Base-by-base conservation (phyloP, 2,113 vertebrate genomes). In the Lathamus discolor region DNA sequence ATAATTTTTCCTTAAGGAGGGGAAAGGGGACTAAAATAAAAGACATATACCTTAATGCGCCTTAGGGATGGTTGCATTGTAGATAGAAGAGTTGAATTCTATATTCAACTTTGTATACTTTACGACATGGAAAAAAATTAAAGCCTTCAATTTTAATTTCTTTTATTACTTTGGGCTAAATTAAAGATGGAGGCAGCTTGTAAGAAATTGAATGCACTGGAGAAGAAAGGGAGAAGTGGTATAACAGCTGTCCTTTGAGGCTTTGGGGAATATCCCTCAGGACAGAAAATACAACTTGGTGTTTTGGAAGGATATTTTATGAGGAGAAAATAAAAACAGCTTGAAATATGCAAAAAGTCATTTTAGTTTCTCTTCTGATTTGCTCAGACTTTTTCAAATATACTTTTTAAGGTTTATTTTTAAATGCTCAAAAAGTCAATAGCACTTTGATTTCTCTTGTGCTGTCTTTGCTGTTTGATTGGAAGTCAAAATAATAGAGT, bases 121-220 rank as follows among this genome's bases (percentile, higher is more conserved):
- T 24, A 86, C 28, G 24, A 69, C 24, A 41, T 73, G 43, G 12
- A 35, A 82, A 88, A 89, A 87, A 76, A 64, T 10, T 61, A 79
- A 96, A 90, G 19, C 39, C 11, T 70, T 23, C 39, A 46, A 14
- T 95, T 91, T 95, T 80, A 91, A 85, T 95, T 94, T 73, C 17
- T 83, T 91, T 78, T 83, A 77, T 81, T 94, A 66, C n/a, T 51
- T 69, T 86, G 29, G 33, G 75, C 80, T 93, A 74, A 93, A 88
- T 92, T 95, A 83, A 92, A 94, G 80, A 86, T 83, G 39, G 67
- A 86, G 64, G n/a, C 91, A 86, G 48, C 78, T 92, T 95, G 80
- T 88, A 95, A 86, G 80, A 95, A 95, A 92, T 91, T 67, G 57
- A 91, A 93, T 89, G 75, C 63, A 67, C 24, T 92, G 59, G n/a